Conservation (phyloP, 2,888 invertebrate species). For the Tenodera sinensis region DNA sequence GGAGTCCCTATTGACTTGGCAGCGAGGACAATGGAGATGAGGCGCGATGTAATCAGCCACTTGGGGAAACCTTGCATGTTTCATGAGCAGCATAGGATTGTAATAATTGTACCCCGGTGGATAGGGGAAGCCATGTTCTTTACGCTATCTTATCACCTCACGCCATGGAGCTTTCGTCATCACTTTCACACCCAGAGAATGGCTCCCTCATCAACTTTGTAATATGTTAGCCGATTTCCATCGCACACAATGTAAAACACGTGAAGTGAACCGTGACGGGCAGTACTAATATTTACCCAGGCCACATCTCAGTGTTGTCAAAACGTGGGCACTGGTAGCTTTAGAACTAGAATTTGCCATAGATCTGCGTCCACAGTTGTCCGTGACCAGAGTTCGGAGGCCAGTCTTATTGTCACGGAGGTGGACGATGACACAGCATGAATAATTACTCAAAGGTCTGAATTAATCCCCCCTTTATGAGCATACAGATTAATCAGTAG, state of each 20-base stretch:
- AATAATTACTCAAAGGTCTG: too few relatives aligned
- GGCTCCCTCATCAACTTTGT: background rate
- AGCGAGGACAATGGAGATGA: background rate
- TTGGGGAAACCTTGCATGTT: background rate
- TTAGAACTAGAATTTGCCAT: too few relatives aligned
- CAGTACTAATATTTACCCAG: background rate
- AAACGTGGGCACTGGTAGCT: too few relatives aligned
- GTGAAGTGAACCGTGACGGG: background rate
- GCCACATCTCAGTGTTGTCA: too few relatives aligned
- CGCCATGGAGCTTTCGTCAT: background rate
- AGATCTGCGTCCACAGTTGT: too few relatives aligned
- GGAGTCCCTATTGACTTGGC: background rate
- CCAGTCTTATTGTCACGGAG: too few relatives aligned
- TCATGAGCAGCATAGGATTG: background rate
- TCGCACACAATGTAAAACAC: background rate
- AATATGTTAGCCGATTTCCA: background rate
- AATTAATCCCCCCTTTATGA: too few relatives aligned
- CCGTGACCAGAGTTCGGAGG: too few relatives aligned
- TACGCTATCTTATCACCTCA: background rate
- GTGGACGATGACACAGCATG: too few relatives aligned
- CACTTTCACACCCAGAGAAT: background rate
- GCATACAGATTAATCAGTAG: too few relatives aligned
- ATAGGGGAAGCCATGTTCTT: background rate
- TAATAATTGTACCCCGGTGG: background rate
- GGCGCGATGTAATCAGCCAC: background rate